These are phyloP conservation scores for Hirtodrosophila trivittata DNA, from an alignment of 2,888 invertebrate genomes.

Conservation along the genomic window DNA sequence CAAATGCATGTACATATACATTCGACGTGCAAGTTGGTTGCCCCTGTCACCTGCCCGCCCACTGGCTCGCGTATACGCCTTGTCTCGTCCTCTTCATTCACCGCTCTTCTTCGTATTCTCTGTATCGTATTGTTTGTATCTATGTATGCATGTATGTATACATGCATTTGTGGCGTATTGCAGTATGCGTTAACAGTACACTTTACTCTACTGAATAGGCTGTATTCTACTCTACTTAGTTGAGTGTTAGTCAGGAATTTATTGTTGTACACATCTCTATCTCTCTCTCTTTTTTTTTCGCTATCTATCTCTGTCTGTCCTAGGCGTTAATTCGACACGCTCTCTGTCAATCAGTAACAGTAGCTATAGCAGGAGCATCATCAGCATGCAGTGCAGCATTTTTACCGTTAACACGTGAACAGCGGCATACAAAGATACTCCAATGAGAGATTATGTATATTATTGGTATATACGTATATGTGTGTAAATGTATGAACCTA, in stretches of 20 bases:
- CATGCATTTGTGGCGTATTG: conserved; percentile 9
- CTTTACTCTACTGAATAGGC: conserved; percentile 2
- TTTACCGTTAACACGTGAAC: conserved; percentile 73
- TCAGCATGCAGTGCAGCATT: conserved; percentile 31
- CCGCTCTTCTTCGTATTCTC: conserved; percentile 10
- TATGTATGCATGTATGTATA: not conserved
- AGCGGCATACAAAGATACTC: conserved; percentile 34
- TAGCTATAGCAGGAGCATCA: conserved; percentile 11
- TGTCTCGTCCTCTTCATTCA: conserved; percentile 41
- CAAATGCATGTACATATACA: not conserved
- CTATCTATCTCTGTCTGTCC: conserved; percentile 1
- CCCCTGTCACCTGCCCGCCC: not conserved
- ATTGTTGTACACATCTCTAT: conserved; percentile 10
- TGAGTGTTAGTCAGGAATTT: conserved; percentile 30
- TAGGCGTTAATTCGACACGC: conserved; percentile 41
- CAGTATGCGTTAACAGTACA: conserved; percentile 1
- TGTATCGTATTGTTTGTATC: not conserved
- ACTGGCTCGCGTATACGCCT: conserved; percentile 7
- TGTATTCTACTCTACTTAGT: conserved; percentile 9
- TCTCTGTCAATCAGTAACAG: conserved; percentile 38
- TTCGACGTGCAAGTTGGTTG: conserved; percentile 9
- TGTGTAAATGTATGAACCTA: conserved; percentile 15
- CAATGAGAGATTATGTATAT: conserved; percentile 18
- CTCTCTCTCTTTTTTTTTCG: not conserved
- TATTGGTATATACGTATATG: not conserved